Percentiles rank a stretch among this genome's conserved stretches.
Conservation (phyloP, 2,797 vertebrate species). For the Oreochromis grahami region DNA sequence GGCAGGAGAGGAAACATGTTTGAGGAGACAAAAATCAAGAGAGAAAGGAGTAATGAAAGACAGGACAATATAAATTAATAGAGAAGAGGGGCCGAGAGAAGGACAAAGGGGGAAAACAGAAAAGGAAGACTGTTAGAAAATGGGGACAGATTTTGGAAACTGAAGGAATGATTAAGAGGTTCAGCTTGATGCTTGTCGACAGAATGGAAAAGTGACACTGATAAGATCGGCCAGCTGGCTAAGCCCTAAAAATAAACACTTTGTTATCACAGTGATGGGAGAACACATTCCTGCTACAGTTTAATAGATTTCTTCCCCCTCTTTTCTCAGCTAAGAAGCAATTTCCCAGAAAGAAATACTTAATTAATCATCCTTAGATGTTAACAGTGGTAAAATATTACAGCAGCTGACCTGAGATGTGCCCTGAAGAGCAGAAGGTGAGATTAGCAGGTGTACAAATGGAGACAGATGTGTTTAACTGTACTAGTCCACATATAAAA, state of each 20-base stretch:
- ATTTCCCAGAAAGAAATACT: not conserved
- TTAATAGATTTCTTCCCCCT: not conserved
- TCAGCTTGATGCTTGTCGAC: constrained; percentile 24
- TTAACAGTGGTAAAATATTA: not conserved
- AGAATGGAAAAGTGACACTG: constrained; percentile 28
- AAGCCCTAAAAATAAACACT: constrained; percentile 37
- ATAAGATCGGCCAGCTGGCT: constrained; percentile 27
- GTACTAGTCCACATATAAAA: not conserved
- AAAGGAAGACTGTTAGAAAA: constrained; percentile 68
- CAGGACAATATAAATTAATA: constrained; percentile 39
- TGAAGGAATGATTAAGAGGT: constrained; percentile 33
- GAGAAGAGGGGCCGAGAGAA: constrained; percentile 34
- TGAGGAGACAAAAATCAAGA: constrained; percentile 30
- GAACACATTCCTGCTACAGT: not conserved
- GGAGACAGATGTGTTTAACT: not conserved
- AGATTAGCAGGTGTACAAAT: not conserved
- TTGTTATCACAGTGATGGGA: constrained; percentile 13
- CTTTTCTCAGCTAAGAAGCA: not conserved
- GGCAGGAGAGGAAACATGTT: not conserved
- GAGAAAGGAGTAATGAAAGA: constrained; percentile 39
- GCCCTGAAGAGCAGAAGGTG: not conserved
- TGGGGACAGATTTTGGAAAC: constrained; percentile 54
- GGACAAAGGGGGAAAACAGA: constrained; percentile 40
- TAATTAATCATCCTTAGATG: not conserved
- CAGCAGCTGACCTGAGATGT: not conserved